Evolutionary conservation across 2,888 invertebrate genomes (phyloP).

Genomic region (Lepidocyrtoides sp.): DNA sequence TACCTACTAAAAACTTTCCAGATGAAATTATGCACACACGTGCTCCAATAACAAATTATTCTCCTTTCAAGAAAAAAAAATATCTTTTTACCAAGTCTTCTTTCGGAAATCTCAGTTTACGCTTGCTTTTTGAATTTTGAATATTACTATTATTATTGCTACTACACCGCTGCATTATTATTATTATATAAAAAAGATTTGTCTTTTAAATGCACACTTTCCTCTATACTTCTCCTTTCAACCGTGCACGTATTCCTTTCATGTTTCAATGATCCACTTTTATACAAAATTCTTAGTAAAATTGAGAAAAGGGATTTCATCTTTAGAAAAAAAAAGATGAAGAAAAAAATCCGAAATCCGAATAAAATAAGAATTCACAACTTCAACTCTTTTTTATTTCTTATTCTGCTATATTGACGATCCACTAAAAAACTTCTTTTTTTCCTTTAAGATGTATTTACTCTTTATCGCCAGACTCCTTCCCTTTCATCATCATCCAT

Average conservation of each 20-base stretch:
- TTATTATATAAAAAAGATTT: not conserved
- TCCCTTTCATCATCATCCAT: constrained; percentile 50
- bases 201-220: not conserved
- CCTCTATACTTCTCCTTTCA: not conserved
- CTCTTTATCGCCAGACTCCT: constrained; percentile 39
- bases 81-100: too few species aligned
- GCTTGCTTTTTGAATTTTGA: not conserved
- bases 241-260: not conserved
- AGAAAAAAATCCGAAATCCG: not conserved
- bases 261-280: constrained; percentile 30
- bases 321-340: not conserved
- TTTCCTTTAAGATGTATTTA: constrained; percentile 6
- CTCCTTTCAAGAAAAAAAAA: not conserved
- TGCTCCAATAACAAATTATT: constrained; percentile 15
- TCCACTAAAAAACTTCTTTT: not conserved
- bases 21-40: constrained; percentile 6
- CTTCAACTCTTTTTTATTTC: not conserved
- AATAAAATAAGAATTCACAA: not conserved
- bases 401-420: not conserved
- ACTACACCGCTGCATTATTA: not conserved
- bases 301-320: not conserved
- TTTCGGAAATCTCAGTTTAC: not conserved
- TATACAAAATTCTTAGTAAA: not conserved
- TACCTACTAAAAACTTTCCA: not conserved
- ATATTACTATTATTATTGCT: not conserved